A percentile compares a stretch with the other conserved stretches of the same genome.
Conservation (phyloP, 2,113 vertebrate species). For the Istiophorus platypterus region DNA sequence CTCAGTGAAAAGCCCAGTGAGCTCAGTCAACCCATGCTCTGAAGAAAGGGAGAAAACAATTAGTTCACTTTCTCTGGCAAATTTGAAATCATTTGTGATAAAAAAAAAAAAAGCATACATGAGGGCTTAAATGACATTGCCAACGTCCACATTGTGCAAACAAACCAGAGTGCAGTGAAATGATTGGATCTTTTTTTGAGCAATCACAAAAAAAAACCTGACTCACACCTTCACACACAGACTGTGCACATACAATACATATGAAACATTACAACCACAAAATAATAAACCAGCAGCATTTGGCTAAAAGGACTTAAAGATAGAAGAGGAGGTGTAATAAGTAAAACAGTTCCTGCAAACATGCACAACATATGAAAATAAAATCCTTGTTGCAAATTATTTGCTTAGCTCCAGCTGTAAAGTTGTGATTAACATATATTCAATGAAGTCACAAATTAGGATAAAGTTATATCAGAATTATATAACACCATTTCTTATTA, state of each 20-base stretch:
- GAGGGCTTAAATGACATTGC: not conserved
- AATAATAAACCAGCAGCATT: not conserved
- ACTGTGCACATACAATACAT: not conserved
- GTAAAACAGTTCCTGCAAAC: not conserved
- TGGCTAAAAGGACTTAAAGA: not conserved
- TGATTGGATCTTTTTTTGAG: not conserved
- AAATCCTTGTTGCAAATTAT: not conserved
- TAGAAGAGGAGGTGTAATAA: not conserved
- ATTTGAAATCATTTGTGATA: not conserved
- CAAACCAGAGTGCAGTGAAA: slow-evolving; percentile 15
- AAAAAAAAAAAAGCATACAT: not conserved
- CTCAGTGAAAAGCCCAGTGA: slow-evolving; percentile 85
- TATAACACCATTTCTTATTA: not conserved
- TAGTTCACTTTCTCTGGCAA: not conserved
- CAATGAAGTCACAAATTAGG: not conserved
- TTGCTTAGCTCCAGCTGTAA: not conserved
- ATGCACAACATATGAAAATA: not conserved
- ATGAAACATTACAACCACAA: not conserved
- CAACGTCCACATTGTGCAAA: slow-evolving; percentile 6
- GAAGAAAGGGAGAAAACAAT: slow-evolving; percentile 25
- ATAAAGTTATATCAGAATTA: not conserved
- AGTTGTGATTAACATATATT: not conserved
- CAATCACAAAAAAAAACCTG: not conserved
- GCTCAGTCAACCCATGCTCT: slow-evolving; percentile 73
- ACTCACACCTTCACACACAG: not conserved